Base-by-base conservation (phyloP, 1,140 invertebrate species). In the Bombus fervidus region DNA sequence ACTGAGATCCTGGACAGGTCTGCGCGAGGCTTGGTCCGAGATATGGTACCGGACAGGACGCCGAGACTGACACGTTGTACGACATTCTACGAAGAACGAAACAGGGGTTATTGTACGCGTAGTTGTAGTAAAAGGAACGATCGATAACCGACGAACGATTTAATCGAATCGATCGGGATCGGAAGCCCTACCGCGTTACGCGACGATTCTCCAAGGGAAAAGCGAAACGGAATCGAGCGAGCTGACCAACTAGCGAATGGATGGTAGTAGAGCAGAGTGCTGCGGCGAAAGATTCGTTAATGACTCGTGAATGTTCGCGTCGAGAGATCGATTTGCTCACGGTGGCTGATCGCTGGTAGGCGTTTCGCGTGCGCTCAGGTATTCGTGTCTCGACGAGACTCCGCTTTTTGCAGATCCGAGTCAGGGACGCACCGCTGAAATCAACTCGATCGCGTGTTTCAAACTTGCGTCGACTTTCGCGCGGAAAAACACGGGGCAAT, bases 21-120 rank as follows among this genome's bases (percentile, higher is more conserved):
- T 94, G 91, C 18, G 94, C 95, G 22, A 96, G 92, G 41, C 94
- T 95, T 57, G 96, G 96, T 0, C 96, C 96, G 18, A 96, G 71
- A 66, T 90, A 94, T 12, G 93, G 93, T 53, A 87, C 87, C 8
- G 88, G 28, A 68, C 94, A 94, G 59, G 76, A 8, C 15, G 91
- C 47, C 37, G 15, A 4, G 1, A 91, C 80, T 1, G 94, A 89
- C 43, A 92, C 5, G 57, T 86, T 86, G 78, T 94, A 94, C 64
- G 93, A 94, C 94, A 95, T 95, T 83, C 93, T 93, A 85, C 3
- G 37, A 74, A 62, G 22, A 81, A n/a, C 13, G 59, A 41, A 64
- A 66, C 12, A 68, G n/a, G 15, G 59, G 64, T 74, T 64, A 81
- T 43, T 47, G 8, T 13, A 12, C 47, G 47, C 47, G 47, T 53